A percentile compares a stretch with the other conserved stretches of the same genome.
phyloP scores from a whole-genome alignment of 2,797 vertebrate species.

The Sebastes umbrosus region DNA sequence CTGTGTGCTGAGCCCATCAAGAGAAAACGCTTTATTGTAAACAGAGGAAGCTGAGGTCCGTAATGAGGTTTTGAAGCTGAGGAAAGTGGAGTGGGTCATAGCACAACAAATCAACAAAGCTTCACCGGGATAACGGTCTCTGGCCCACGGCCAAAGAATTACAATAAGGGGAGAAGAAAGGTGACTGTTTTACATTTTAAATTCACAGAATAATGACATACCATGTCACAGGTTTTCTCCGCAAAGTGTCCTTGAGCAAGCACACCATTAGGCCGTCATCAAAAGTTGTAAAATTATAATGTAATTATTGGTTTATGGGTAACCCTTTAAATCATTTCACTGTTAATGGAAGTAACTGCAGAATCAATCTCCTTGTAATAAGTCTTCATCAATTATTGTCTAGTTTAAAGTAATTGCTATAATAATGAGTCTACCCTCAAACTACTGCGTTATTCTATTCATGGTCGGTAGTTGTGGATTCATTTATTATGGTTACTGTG shows the following conservation, averaged over 20 bases:
- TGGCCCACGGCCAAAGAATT: conserved; percentile 9
- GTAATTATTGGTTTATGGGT: conserved; percentile 47
- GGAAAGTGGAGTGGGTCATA: conserved; percentile 61
- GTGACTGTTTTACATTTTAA: conserved; percentile 3
- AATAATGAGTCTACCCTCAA: conserved; percentile 33
- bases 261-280: background rate
- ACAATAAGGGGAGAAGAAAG: background rate
- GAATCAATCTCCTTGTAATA: conserved; percentile 30
- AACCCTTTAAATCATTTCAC: conserved; percentile 37
- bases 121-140: background rate
- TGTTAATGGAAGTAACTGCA: conserved; percentile 22
- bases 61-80: conserved; percentile 57
- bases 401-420: conserved; percentile 43
- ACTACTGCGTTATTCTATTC: conserved; percentile 37
- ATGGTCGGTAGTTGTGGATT: conserved; percentile 13
- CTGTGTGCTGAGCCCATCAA: conserved; percentile 36
- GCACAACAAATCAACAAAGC: conserved; percentile 41
- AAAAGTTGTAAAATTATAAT: conserved; percentile 28
- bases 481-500: conserved; percentile 18
- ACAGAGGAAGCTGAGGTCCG: conserved; percentile 38
- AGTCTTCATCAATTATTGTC: conserved; percentile 46
- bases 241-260: background rate
- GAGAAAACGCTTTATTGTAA: conserved; percentile 37
- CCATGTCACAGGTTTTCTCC: background rate
- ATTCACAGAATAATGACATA: background rate